A percentile compares a stretch with the other conserved stretches of the same genome.
These are phyloP conservation scores for Macquaria australasica DNA, from an alignment of 2,113 vertebrate species.

Conservation along the genomic window DNA sequence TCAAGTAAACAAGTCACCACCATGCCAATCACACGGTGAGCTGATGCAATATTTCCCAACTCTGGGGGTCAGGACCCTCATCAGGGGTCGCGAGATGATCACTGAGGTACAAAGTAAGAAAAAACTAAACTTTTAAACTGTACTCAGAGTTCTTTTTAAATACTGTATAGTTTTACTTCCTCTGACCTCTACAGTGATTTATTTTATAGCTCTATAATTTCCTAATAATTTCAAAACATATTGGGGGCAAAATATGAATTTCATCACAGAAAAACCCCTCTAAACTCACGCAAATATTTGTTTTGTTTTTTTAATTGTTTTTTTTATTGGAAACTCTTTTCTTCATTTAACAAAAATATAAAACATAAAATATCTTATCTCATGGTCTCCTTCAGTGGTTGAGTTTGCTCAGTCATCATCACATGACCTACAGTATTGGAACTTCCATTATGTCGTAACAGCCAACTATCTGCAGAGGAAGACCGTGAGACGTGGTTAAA, in stretches of 20 bases:
- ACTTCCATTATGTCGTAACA: background rate
- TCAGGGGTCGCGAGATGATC: background rate
- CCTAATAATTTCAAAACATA: background rate
- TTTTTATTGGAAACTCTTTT: background rate
- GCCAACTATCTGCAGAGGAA: too few species aligned
- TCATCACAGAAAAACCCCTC: background rate
- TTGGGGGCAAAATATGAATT: background rate
- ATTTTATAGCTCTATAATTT: background rate
- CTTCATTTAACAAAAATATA: background rate
- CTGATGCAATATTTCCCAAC: background rate
- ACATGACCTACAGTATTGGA: background rate
- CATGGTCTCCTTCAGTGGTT: background rate
- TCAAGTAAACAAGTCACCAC: conserved; percentile 31
- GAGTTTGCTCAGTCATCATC: background rate
- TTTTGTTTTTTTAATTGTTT: background rate
- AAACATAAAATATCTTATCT: too few species aligned
- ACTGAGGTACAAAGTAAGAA: background rate
- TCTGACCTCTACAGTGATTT: background rate
- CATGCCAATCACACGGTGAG: background rate
- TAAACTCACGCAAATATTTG: background rate
- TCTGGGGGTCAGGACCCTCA: background rate
- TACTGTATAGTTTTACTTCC: background rate
- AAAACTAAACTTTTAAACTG: background rate
- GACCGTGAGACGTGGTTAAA: background rate
- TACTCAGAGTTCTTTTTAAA: background rate